phyloP scores from a whole-genome alignment of 1,140 invertebrate genomes.

The Rhynchophorus ferrugineus region DNA sequence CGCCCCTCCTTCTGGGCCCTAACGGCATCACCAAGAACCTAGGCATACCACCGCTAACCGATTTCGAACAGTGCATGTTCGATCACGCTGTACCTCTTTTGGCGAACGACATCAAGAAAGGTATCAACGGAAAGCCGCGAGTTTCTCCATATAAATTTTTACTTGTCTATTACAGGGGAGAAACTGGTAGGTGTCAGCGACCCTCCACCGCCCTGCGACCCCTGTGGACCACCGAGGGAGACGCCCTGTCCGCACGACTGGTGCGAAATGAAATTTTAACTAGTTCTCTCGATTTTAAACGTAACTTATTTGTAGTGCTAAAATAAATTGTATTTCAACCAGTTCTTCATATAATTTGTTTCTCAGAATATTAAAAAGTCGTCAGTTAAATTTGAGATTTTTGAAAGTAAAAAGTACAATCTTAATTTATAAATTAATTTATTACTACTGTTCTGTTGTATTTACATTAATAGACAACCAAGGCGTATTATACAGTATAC shows the following conservation, averaged over 20 bases:
- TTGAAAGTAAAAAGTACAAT: no score
- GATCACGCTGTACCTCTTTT: conserved; percentile 44
- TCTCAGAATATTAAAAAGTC: no score
- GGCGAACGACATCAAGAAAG: conserved; percentile 45
- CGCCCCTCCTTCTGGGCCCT: conserved; percentile 40
- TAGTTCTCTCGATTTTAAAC: no score
- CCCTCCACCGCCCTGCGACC: conserved; percentile 25
- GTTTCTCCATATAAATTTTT: conserved; percentile 2
- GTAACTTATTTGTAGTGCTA: no score
- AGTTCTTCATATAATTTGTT: no score
- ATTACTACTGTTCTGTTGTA: no score
- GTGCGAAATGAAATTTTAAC: conserved; percentile 15
- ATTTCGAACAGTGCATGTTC: conserved; percentile 49
- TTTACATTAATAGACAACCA: no score
- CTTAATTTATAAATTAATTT: no score
- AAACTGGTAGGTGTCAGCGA: conserved; percentile 24
- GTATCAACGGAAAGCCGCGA: conserved; percentile 41
- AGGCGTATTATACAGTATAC: no score
- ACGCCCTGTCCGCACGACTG: conserved; percentile 16
- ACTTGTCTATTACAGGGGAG: conserved; percentile 12
- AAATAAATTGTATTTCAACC: no score
- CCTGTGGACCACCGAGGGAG: conserved; percentile 17
- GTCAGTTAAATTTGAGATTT: no score
- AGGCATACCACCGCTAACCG: conserved; percentile 46
- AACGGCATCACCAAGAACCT: conserved; percentile 47